Evolutionary conservation across 1,140 invertebrate species (phyloP), one percentile per base, ranked within the genome.

Genomic region (Drosophila suzukii): DNA sequence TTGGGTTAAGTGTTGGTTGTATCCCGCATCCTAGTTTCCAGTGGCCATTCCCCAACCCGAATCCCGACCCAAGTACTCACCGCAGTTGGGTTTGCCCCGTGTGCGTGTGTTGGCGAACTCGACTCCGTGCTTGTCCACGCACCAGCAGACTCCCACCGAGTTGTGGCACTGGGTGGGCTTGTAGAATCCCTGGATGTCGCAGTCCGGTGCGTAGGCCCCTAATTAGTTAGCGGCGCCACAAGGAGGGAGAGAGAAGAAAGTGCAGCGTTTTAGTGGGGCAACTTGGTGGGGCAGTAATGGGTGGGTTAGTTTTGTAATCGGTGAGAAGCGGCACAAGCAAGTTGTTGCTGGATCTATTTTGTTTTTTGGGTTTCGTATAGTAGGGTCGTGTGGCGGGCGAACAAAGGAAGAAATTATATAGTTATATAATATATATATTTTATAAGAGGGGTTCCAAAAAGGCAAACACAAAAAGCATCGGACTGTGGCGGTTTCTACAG

Each of bases 121-220:
- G 30, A 97, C 96, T 32, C 97, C 97, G 92, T 98, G 97, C 85
- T 96, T 95, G 93, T 98, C 97, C 47, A 98, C 97, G 93, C 97
- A 98, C 97, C 97, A 98, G 93, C 97, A 98, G 80, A 97, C 95
- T 49, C 96, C 96, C 11, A 96, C 95, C 41, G 96, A 95, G 68
- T 94, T 94, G 93, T 97, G 96, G 92, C 97, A 98, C 90, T 98
- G 97, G 58, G 96, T 95, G 62, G 96, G 94, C 68, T 95, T 94
- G 92, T 97, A 98, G 93, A 96, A 98, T 43, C 97, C 97, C 92
- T 96, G 95, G 39, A 94, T 94, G 93, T 98, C 97, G 93, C 97
- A 98, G 77, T 95, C 94, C 36, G 97, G 97, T 76, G 96, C 95
- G 92, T 96, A 97, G 43, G 94, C 95, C 54, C 95, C 96, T 95